Conservation (phyloP, 2,113 vertebrate species). For the Dipodomys merriami region DNA sequence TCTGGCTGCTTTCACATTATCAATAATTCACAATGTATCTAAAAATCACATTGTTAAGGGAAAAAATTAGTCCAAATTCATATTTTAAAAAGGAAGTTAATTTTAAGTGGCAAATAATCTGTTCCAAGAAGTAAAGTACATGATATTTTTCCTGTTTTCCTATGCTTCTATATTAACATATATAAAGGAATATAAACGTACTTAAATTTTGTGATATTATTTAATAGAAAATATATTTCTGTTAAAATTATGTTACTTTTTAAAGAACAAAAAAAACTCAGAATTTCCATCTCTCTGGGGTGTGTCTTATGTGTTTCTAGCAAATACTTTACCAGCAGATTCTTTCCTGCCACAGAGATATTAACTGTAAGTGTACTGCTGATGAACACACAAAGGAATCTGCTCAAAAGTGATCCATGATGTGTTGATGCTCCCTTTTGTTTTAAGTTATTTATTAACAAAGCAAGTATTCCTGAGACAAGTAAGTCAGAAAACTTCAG, state of each 20-base stretch:
- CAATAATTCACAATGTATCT: background rate
- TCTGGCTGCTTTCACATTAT: background rate
- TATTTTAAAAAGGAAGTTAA: slow-evolving; percentile 26
- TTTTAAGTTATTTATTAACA: slow-evolving; percentile 38
- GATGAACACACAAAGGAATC: background rate
- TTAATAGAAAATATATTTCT: background rate
- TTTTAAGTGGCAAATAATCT: slow-evolving; percentile 49
- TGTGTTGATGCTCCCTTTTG: background rate
- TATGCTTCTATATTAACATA: slow-evolving; percentile 33
- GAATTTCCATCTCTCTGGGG: background rate
- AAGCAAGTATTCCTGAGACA: slow-evolving; percentile 13
- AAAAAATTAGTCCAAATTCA: slow-evolving; percentile 22
- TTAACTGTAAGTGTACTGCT: background rate
- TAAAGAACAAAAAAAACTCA: background rate
- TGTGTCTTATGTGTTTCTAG: background rate
- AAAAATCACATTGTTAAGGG: slow-evolving; percentile 29
- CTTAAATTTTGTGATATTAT: slow-evolving; percentile 5
- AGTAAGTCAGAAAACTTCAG: slow-evolving; percentile 37
- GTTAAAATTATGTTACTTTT: background rate
- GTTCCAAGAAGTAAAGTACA: slow-evolving; percentile 13
- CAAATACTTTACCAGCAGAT: background rate
- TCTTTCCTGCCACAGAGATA: background rate
- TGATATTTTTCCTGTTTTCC: slow-evolving; percentile 12
- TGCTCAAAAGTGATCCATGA: background rate
- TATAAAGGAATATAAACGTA: background rate